Conservation (phyloP, 2,888 invertebrate genomes). For the Trachelus iudaicus region DNA sequence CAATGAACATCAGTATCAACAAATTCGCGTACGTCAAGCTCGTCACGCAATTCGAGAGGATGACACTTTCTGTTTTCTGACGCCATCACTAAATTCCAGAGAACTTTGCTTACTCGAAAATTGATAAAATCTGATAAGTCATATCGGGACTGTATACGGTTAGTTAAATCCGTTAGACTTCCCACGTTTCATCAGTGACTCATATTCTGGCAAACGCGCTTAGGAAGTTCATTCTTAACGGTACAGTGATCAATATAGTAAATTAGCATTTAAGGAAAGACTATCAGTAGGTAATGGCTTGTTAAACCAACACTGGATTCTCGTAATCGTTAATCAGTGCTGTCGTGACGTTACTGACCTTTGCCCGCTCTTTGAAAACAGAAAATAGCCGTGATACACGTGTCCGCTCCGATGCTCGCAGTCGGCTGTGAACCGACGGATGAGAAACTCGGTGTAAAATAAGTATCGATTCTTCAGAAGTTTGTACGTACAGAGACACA, state of each 20-base stretch:
- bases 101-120: background rate
- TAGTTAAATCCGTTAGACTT: background rate
- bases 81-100: background rate
- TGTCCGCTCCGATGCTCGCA: background rate
- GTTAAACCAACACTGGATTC: background rate
- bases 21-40: background rate
- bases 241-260: background rate
- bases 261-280: background rate
- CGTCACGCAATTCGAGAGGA: background rate
- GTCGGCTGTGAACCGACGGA: slow-evolving; percentile 5
- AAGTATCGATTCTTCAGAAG: background rate
- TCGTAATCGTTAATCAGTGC: background rate
- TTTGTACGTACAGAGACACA: background rate
- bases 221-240: background rate
- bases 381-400: background rate
- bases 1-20: background rate
- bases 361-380: background rate
- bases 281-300: background rate
- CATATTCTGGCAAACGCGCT: background rate
- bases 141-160: background rate
- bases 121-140: background rate
- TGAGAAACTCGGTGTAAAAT: background rate
- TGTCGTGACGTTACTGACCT: slow-evolving; percentile 4
- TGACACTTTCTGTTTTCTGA: background rate
- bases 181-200: background rate